Evolutionary conservation across 1,140 invertebrate genomes (phyloP), one percentile per base, ranked within the genome.

Genomic region (Lethrus apterus): DNA sequence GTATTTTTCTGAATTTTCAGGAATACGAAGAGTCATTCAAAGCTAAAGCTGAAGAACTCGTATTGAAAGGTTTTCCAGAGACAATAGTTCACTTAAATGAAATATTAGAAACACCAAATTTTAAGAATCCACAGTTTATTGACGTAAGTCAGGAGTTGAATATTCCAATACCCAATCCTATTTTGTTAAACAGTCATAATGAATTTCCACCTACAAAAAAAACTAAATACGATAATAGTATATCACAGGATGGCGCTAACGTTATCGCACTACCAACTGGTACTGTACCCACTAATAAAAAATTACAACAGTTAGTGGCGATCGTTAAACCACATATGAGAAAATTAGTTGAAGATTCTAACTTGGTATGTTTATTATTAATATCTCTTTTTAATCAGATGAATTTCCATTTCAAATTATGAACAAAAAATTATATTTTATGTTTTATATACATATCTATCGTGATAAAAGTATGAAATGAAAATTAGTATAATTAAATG

Each of bases 271-370:
- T 93, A 33, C 79, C 83, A 4, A 79, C 74, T 57, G 89, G 89
- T 9, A 71, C 78, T 5, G 81, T 91, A 42, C 78, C 83, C 5
- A 86, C 80, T 60, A 96, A 95, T 69, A 77, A 80, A 59, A 78
- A 80, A 38, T 74, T 96, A 11, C 81, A 80, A 59, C 80, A 86
- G 46, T 75, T 94, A 58, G 87, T 93, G 52, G 79, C 84, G 62
- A 78, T 86, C 60, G 83, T 93, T 2, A 93, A 94, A 59, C 92
- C 92, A 9, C 80, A 87, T 49, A 91, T 94, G 55, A 79, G 86
- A 56, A 84, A 91, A 63, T 74, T 93, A 19, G 81, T 95, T 46
- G 89, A 93, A 64, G 86, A 93, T 70, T 82, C 89, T 38, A 92
- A 94, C 73, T 75, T 87, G n/a, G n/a, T n/a, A n/a, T n/a, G n/a